phyloP scores from a whole-genome alignment of 2,888 invertebrate genomes.

The Ormyrus nitidulus region DNA sequence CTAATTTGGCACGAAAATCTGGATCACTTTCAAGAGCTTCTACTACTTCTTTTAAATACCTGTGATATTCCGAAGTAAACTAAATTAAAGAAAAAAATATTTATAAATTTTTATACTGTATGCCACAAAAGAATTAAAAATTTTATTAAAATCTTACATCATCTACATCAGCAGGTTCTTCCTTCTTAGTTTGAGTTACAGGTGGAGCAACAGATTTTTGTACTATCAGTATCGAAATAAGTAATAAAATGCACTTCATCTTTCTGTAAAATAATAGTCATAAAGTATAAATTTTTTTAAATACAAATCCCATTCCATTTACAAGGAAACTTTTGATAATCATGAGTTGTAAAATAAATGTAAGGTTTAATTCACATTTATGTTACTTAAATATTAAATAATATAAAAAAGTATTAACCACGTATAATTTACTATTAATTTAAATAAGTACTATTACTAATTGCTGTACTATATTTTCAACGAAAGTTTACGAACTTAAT shows the following conservation, averaged over 20 bases:
- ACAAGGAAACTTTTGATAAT: not conserved
- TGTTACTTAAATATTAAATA: no score
- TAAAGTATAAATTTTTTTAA: no score
- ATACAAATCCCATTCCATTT: no score
- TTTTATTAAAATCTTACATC: slow-evolving; percentile 40
- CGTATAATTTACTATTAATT: no score
- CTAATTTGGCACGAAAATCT: slow-evolving; percentile 87
- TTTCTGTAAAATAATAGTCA: slow-evolving; percentile 41
- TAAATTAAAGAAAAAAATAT: slow-evolving; percentile 31
- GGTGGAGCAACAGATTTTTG: slow-evolving; percentile 76
- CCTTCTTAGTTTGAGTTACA: slow-evolving; percentile 72
- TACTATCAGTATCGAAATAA: slow-evolving; percentile 57
- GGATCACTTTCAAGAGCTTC: slow-evolving; percentile 92
- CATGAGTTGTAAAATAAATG: not conserved
- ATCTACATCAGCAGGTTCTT: slow-evolving; percentile 66
- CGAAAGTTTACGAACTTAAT: no score
- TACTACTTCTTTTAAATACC: slow-evolving; percentile 93
- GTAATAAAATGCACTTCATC: slow-evolving; percentile 58
- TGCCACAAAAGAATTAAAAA: not conserved
- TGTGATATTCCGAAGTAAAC: slow-evolving; percentile 82
- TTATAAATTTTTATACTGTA: not conserved
- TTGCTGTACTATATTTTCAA: no score
- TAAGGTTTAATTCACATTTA: no score
- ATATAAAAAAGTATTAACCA: no score
- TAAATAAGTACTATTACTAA: no score